Evolutionary conservation across 2,113 vertebrate species (phyloP).

Genomic region (Pyxicephalus adspersus): DNA sequence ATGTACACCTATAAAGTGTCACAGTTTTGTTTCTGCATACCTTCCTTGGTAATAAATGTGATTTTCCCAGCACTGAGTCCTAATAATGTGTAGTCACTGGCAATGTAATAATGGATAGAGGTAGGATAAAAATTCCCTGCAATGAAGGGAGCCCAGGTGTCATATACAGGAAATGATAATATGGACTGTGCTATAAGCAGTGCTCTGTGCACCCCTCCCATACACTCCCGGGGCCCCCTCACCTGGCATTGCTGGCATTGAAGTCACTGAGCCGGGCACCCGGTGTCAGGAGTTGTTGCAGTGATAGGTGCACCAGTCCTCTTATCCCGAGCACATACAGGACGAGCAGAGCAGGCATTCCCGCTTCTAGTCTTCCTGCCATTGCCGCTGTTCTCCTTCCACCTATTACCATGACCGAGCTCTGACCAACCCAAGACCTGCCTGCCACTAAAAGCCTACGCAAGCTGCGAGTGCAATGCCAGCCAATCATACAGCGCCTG

Average conservation of each 20-base stretch:
- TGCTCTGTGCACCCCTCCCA: too few species aligned
- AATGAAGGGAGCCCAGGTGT: too few species aligned
- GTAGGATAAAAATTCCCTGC: too few species aligned
- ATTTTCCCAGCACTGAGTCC: too few species aligned
- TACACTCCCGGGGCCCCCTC: too few species aligned
- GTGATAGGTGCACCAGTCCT: conserved; percentile 68
- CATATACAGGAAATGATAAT: too few species aligned
- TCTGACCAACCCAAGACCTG: background rate
- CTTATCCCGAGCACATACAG: conserved; percentile 71
- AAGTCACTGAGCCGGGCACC: conserved; percentile 57
- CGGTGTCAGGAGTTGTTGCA: conserved; percentile 66
- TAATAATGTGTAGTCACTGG: too few species aligned
- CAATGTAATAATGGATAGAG: too few species aligned
- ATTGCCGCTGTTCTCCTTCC: conserved; percentile 51
- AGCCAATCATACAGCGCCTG: background rate
- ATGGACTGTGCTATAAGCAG: too few species aligned
- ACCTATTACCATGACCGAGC: conserved; percentile 10
- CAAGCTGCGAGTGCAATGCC: conserved; percentile 57
- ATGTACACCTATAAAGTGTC: too few species aligned
- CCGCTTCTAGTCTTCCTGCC: conserved; percentile 5
- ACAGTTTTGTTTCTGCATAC: too few species aligned
- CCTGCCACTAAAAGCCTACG: conserved; percentile 20
- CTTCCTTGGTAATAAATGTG: too few species aligned
- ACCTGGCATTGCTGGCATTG: conserved; percentile 72
- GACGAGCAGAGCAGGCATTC: conserved; percentile 40